Evolutionary conservation across 2,797 vertebrate genomes (phyloP).

Genomic region (Arrhamphus sclerolepis): DNA sequence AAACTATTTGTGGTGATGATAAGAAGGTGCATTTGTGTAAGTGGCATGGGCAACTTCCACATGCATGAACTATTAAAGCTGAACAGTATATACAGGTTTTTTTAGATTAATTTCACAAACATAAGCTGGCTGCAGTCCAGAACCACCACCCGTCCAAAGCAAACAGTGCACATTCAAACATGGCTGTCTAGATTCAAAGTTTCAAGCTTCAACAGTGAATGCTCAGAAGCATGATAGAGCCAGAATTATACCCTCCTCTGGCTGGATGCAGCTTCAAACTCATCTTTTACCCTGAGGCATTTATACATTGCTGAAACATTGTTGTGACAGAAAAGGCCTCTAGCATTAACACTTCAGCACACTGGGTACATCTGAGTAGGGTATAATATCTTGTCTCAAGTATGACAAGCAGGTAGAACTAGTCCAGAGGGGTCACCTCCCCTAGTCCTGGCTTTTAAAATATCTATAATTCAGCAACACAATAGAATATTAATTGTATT

Average conservation of each 20-base stretch:
- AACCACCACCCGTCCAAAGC: no score
- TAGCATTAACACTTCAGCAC: constrained; percentile 1
- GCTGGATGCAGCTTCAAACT: constrained; percentile 4
- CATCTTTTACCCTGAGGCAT: background rate
- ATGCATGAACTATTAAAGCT: no score
- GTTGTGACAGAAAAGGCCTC: background rate
- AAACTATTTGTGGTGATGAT: no score
- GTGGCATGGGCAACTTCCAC: no score
- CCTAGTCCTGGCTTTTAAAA: constrained; percentile 64
- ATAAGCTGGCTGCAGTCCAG: no score
- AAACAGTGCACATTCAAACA: no score
- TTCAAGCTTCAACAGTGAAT: no score
- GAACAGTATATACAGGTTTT: no score
- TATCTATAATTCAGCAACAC: constrained; percentile 68
- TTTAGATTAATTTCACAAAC: no score
- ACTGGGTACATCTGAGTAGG: background rate
- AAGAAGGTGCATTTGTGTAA: no score
- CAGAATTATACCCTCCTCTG: background rate
- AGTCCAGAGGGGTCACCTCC: constrained; percentile 15
- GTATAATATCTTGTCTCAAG: background rate
- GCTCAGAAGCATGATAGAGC: no score
- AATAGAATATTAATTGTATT: constrained; percentile 50
- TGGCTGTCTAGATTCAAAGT: no score
- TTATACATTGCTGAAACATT: background rate
- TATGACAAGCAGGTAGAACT: constrained; percentile 11